These are phyloP conservation scores for Halcyon malimbica DNA, from an alignment of 2,113 vertebrate species.

Conservation along the genomic window DNA sequence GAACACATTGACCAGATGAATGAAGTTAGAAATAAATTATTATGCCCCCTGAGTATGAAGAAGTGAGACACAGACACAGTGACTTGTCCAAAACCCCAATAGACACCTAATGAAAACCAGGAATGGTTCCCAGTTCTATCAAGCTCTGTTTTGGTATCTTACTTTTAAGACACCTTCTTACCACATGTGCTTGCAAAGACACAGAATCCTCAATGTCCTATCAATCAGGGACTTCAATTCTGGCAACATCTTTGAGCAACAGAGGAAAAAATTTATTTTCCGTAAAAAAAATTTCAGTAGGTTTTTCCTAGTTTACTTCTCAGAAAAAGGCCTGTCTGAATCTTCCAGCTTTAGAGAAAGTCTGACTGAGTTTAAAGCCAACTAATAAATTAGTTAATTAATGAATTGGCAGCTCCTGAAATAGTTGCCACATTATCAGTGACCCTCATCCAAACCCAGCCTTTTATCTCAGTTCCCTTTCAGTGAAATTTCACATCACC, in stretches of 20 bases:
- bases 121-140: not conserved
- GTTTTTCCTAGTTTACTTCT: not conserved
- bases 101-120: not conserved
- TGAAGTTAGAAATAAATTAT: not conserved
- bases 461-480: not conserved
- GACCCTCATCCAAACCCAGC: not conserved
- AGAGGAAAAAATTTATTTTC: not conserved
- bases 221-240: not conserved
- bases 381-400: conserved; percentile 18
- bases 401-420: conserved; percentile 12
- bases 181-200: not conserved
- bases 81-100: not conserved
- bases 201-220: not conserved
- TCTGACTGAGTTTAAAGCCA: conserved; percentile 21
- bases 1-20: not conserved
- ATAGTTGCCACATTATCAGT: conserved; percentile 1
- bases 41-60: not conserved
- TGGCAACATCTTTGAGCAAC: not conserved
- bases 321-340: not conserved
- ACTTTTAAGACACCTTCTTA: not conserved
- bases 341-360: not conserved
- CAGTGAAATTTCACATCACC: conserved; percentile 9
- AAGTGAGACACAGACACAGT: not conserved
- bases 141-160: not conserved
- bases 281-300: not conserved